A percentile compares a stretch with the other conserved stretches of the same genome.
Evolutionary conservation across 2,797 vertebrate genomes (phyloP).

Genomic region (Semotilus atromaculatus): DNA sequence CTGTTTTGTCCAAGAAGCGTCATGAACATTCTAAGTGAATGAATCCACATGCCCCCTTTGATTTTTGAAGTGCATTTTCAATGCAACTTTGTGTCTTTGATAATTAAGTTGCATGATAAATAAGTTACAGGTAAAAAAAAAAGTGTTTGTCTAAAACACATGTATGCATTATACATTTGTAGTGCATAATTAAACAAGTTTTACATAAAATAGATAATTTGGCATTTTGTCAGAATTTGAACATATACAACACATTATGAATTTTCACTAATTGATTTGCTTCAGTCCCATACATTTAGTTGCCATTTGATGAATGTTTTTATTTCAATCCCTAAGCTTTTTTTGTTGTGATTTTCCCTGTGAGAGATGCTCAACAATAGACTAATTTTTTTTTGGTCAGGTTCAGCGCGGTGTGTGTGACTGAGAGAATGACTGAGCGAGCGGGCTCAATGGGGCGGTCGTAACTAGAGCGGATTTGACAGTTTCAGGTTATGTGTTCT

Average conservation of each 20-base stretch:
- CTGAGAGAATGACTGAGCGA: conserved; percentile 40
- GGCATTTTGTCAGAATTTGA: neutral
- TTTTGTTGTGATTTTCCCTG: neutral
- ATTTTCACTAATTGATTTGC: neutral
- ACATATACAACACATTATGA: neutral
- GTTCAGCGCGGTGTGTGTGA: conserved; percentile 28
- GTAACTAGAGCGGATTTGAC: conserved; percentile 65
- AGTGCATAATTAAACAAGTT: neutral
- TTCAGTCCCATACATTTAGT: neutral
- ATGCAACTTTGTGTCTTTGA: neutral
- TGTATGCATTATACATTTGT: neutral
- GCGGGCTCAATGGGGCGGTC: conserved; percentile 54
- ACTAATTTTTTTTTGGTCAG: conserved; percentile 28
- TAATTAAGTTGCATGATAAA: neutral
- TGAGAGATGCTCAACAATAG: conserved; percentile 22
- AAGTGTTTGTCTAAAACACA: neutral
- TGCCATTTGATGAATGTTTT: neutral
- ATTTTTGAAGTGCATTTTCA: neutral
- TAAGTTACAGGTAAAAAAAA: neutral
- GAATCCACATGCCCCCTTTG: neutral
- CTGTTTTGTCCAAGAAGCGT: conserved; percentile 36
- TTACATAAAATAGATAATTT: neutral
- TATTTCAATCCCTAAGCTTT: neutral
- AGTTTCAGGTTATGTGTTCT: conserved; percentile 67
- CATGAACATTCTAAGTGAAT: conserved; percentile 15